phyloP scores from a whole-genome alignment of 2,113 vertebrate species.

The Equus quagga region DNA sequence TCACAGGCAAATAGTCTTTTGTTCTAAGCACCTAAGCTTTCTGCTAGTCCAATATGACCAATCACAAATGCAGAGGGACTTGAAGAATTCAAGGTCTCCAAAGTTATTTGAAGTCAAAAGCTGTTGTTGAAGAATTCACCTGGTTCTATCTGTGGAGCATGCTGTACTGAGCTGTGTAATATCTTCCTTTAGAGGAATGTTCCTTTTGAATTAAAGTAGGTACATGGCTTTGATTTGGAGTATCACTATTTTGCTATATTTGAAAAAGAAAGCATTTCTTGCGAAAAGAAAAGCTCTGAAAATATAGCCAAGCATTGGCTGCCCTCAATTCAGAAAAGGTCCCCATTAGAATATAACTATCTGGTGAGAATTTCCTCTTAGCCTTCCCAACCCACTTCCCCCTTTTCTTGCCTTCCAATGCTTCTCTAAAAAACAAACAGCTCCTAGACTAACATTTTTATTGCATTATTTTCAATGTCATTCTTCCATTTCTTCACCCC shows the following conservation, averaged over 20 bases:
- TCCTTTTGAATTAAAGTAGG: slow-evolving; percentile 48
- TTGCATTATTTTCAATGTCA: not conserved
- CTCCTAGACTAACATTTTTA: not conserved
- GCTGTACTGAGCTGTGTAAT: not conserved
- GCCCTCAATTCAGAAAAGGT: slow-evolving; percentile 3
- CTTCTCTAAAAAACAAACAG: not conserved
- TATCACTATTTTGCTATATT: not conserved
- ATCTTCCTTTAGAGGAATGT: not conserved
- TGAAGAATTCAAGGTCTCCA: slow-evolving; percentile 59
- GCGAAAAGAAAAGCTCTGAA: slow-evolving; percentile 4
- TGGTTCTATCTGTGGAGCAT: not conserved
- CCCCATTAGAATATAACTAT: not conserved
- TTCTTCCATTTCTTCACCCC: not conserved
- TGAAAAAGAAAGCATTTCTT: slow-evolving; percentile 17
- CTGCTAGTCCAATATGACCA: slow-evolving; percentile 60
- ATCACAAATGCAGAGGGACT: slow-evolving; percentile 61
- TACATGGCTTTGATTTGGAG: not conserved
- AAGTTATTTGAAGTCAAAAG: slow-evolving; percentile 70
- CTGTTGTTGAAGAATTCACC: slow-evolving; percentile 7
- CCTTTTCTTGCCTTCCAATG: not conserved
- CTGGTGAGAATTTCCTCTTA: not conserved
- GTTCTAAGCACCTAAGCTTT: slow-evolving; percentile 45
- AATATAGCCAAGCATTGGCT: not conserved
- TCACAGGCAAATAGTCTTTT: slow-evolving; percentile 60
- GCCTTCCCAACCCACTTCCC: not conserved